phyloP scores from a whole-genome alignment of 2,797 vertebrate species.

The Prunella strophiata region DNA sequence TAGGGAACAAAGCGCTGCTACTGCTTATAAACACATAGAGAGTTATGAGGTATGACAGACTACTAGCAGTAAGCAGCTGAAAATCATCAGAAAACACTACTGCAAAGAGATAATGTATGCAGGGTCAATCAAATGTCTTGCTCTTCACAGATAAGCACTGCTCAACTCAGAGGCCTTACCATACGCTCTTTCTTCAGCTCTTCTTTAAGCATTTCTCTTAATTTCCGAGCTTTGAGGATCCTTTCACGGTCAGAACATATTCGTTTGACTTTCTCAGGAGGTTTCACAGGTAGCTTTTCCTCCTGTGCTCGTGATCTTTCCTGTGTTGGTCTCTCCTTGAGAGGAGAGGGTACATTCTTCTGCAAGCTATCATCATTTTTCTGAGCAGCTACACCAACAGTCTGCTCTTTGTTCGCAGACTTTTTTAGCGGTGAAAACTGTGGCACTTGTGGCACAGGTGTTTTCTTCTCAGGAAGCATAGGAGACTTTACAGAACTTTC shows the following conservation, averaged over 20 bases:
- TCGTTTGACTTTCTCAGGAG: constrained; percentile 59
- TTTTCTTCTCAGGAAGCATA: constrained; percentile 69
- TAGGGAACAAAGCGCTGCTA: not conserved
- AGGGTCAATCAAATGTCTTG: not conserved
- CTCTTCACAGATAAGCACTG: not conserved
- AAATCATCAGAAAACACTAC: not conserved
- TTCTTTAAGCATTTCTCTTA: constrained; percentile 88
- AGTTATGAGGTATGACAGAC: not conserved
- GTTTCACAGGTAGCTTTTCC: constrained; percentile 33
- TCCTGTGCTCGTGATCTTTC: constrained; percentile 42
- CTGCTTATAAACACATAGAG: not conserved
- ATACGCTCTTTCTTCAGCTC: constrained; percentile 87
- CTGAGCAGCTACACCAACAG: not conserved
- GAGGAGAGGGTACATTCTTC: constrained; percentile 54
- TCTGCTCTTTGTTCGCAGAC: constrained; percentile 33
- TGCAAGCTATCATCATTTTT: constrained; percentile 33
- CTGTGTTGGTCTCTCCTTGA: constrained; percentile 74
- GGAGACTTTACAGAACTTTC: constrained; percentile 69
- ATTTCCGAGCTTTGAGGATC: constrained; percentile 88
- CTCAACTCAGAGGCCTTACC: constrained; percentile 72
- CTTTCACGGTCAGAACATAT: constrained; percentile 84
- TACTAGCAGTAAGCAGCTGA: not conserved
- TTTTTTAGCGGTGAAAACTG: constrained; percentile 74
- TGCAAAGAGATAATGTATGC: not conserved
- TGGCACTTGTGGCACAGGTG: constrained; percentile 72